Conservation (phyloP, 2,797 vertebrate genomes). For the Chaenodraco wilsoni region DNA sequence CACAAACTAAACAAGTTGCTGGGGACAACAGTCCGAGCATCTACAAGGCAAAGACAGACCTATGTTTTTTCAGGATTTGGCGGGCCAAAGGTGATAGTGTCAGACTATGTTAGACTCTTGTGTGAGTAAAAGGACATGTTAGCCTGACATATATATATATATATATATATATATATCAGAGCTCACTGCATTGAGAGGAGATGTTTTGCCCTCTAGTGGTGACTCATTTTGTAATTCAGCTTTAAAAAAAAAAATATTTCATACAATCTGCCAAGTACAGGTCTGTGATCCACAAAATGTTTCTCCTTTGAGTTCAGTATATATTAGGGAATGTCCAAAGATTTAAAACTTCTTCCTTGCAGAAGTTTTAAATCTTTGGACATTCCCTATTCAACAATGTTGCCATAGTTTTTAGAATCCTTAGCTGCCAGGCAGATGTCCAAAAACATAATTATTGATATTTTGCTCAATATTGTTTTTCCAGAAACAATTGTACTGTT, state of each 20-base stretch:
- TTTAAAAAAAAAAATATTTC: background rate
- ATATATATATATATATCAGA: too few relatives aligned
- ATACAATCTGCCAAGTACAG: background rate
- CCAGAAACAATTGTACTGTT: background rate
- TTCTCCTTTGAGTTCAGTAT: background rate
- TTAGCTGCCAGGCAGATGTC: too few relatives aligned
- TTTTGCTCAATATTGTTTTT: background rate
- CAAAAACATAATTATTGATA: too few relatives aligned
- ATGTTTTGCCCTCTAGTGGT: slow-evolving; percentile 22
- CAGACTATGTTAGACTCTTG: background rate
- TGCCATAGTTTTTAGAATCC: too few relatives aligned
- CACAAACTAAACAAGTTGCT: background rate
- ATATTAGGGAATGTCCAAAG: background rate
- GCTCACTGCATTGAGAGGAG: background rate
- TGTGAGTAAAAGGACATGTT: background rate
- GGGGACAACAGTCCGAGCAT: background rate
- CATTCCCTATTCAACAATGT: too few relatives aligned
- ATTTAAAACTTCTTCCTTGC: background rate
- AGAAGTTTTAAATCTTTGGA: too few relatives aligned
- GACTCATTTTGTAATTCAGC: background rate
- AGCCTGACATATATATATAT: background rate
- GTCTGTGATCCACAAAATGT: background rate
- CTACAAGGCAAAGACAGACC: background rate
- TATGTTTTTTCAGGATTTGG: background rate
- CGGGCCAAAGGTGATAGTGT: background rate